Conservation (phyloP, 2,113 vertebrate species). For the Nesospiza acunhae region DNA sequence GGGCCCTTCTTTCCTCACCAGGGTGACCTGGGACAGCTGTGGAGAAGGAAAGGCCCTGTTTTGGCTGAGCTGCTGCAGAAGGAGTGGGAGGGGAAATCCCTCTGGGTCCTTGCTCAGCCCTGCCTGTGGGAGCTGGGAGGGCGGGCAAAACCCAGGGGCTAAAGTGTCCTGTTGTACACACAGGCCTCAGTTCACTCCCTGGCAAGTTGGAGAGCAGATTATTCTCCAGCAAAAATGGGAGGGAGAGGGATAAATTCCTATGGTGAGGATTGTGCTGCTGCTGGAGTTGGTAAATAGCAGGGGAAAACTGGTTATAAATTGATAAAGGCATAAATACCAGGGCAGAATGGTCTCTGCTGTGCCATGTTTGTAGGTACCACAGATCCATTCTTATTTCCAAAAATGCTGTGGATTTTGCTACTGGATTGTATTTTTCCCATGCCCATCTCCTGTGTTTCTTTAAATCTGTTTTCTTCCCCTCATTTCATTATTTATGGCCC, state of each 20-base stretch:
- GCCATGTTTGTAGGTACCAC: neutral
- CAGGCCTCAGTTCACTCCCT: accelerated
- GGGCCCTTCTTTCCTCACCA: neutral
- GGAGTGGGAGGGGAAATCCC: neutral
- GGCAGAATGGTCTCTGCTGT: neutral
- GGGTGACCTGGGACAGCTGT: neutral
- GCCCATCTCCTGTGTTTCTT: neutral
- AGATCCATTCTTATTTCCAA: neutral
- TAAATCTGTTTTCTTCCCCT: neutral
- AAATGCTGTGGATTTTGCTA: neutral
- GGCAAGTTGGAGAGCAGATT: neutral
- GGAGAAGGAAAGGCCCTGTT: neutral
- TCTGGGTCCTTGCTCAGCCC: neutral
- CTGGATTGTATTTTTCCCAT: neutral
- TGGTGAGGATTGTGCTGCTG: accelerated
- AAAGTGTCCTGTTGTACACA: accelerated
- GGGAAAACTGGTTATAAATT: neutral
- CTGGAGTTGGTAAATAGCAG: neutral
- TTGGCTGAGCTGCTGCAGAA: neutral
- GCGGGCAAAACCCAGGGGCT: neutral
- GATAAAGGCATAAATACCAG: neutral
- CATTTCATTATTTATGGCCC: neutral
- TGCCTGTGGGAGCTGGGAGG: neutral
- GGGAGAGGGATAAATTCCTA: neutral
- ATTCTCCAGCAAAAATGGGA: neutral